Evolutionary conservation across 1,140 invertebrate genomes (phyloP), one percentile per base, ranked within the genome.

Genomic region (Batillaria attramentaria): DNA sequence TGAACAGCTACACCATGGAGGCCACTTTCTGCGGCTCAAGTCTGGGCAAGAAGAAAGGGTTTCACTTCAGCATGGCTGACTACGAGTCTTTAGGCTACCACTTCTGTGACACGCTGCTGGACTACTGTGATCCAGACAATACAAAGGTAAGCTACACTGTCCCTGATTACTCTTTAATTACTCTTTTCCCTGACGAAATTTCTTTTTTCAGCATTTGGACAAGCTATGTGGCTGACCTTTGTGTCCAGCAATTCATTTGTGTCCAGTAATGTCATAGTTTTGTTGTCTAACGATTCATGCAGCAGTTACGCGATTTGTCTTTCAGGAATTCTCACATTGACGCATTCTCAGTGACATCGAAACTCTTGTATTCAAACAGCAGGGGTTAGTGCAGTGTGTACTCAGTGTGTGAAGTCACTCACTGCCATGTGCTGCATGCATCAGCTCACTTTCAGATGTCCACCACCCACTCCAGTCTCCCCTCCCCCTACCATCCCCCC

Each of bases 1-100:
- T 95, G 66, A 97, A 98, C 85, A 98, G 96, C 90, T 98, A 97
- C 88, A 98, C 97, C 1, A 94, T 98, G 93, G 97, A 98, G 91
- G 89, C 89, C 81, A 97, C 96, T 0, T 96, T 98, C 91, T 96
- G 95, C 77, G 97, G 97, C 16, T 96, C 96, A 24, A 95, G 94
- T 6, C 65, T 92, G 39, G 91, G 91, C 33, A 89, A 91, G 39
- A 93, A 95, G 88, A 93, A 94, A 80, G 95, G 95, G 0, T 97
- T 95, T n/a, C 97, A 98, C 89, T 98, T 97, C 88, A 94, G 93
- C 28, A 94, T 93, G 0, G 93, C 94, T 82, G 96, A 97, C 87
- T 96, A 94, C 88, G 95, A 96, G 87, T 93, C 94, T 79, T 94
- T 98, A 87, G 97, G 96, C 13, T 94, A 94, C 85, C 94, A 96